Conservation (phyloP, 2,797 vertebrate genomes). For the Ceyx erithaca region DNA sequence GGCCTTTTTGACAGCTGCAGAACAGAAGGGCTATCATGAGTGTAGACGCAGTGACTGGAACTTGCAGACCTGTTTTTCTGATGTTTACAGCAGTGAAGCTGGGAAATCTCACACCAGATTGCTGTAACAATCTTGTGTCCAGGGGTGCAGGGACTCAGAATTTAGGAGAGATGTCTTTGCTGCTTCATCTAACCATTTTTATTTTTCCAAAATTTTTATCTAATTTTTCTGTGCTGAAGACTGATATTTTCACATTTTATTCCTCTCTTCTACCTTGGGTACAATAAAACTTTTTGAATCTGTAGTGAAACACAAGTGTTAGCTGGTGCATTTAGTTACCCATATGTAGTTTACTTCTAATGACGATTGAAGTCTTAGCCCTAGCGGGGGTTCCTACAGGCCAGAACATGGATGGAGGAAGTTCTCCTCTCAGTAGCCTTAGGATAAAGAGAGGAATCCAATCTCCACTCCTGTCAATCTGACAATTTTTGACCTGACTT, state of each 20-base stretch:
- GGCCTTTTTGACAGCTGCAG: conserved; percentile 49
- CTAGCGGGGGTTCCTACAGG: not conserved
- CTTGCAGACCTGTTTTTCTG: not conserved
- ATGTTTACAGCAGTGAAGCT: not conserved
- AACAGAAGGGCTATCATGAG: not conserved
- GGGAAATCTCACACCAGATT: not conserved
- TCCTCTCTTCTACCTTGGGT: not conserved
- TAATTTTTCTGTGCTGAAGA: not conserved
- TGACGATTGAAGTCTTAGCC: conserved; percentile 1
- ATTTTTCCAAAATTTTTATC: not conserved
- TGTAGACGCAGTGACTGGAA: not conserved
- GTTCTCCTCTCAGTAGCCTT: not conserved
- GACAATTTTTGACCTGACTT: not conserved
- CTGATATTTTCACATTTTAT: not conserved
- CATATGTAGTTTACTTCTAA: not conserved
- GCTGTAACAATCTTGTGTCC: not conserved
- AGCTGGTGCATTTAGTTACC: conserved; percentile 36
- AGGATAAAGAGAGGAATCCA: conserved; percentile 9
- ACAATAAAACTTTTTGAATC: not conserved
- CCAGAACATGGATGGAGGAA: not conserved
- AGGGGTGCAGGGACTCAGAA: not conserved
- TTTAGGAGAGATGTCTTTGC: not conserved
- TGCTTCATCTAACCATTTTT: not conserved
- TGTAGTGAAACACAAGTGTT: not conserved
- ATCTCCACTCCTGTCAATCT: conserved; percentile 33